Conservation (phyloP, 2,113 vertebrate genomes). For the Neopipo cinnamomea region DNA sequence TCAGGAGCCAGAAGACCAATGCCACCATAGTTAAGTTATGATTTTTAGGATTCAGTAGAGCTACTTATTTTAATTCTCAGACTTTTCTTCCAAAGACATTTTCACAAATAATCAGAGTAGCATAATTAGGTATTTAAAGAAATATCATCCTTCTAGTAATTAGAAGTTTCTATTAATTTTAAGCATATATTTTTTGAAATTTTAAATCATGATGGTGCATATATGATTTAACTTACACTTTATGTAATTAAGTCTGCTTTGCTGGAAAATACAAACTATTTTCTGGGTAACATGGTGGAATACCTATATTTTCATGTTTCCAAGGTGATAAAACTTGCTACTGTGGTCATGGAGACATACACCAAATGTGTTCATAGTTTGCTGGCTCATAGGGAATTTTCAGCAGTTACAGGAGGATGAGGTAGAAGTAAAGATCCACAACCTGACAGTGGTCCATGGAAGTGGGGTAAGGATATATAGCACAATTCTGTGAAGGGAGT, state of each 20-base stretch:
- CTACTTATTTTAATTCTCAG: background rate
- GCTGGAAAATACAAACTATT: background rate
- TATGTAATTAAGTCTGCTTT: background rate
- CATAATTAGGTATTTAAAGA: background rate
- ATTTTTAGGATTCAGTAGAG: background rate
- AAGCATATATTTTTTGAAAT: background rate
- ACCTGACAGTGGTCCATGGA: background rate
- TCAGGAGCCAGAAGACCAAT: background rate
- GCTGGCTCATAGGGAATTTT: background rate
- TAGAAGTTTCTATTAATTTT: background rate
- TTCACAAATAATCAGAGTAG: background rate
- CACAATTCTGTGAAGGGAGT: background rate
- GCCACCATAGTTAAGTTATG: background rate
- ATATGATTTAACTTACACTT: background rate
- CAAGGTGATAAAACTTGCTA: fast-evolving
- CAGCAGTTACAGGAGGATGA: background rate
- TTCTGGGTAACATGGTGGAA: background rate
- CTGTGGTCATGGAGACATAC: background rate
- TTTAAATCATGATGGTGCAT: background rate
- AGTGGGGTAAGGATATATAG: background rate
- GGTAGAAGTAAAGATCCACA: background rate
- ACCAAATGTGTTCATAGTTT: background rate
- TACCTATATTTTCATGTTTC: background rate
- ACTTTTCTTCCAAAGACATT: background rate
- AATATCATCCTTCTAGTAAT: background rate